Percentiles rank a stretch among this genome's conserved stretches.
These are phyloP conservation scores for Rhinoptilus africanus DNA, from an alignment of 2,113 vertebrate genomes.

Conservation along the genomic window DNA sequence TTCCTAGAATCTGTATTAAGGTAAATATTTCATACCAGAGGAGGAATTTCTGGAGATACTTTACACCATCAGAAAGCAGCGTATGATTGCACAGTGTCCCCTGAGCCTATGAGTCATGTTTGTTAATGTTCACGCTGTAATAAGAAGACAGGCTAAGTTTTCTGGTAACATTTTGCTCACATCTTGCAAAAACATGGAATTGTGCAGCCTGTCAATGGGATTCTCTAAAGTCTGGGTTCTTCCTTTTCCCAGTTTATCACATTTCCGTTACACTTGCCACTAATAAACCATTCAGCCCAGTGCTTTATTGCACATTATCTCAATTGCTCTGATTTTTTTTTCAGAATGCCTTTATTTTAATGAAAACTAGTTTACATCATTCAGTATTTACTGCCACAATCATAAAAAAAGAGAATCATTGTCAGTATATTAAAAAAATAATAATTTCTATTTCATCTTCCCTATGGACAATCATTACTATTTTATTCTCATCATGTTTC, in stretches of 20 bases:
- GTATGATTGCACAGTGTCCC: background rate
- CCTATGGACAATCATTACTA: background rate
- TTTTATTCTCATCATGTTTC: background rate
- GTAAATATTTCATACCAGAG: background rate
- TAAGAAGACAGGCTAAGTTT: background rate
- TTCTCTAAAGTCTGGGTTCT: background rate
- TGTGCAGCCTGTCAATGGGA: background rate
- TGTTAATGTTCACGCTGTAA: background rate
- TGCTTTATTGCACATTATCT: background rate
- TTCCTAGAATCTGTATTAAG: background rate
- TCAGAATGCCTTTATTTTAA: background rate
- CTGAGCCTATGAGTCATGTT: background rate
- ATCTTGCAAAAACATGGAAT: background rate
- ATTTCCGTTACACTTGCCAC: background rate
- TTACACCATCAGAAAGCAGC: background rate
- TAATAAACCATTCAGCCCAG: background rate
- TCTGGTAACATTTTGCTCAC: background rate
- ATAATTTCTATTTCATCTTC: background rate
- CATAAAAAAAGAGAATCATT: background rate
- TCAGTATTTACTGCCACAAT: background rate
- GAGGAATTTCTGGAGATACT: background rate
- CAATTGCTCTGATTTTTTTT: background rate
- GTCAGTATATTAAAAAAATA: background rate
- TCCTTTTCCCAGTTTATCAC: background rate
- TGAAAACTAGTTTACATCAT: background rate